phyloP scores from a whole-genome alignment of 2,113 vertebrate species.

The Nothocercus julius region DNA sequence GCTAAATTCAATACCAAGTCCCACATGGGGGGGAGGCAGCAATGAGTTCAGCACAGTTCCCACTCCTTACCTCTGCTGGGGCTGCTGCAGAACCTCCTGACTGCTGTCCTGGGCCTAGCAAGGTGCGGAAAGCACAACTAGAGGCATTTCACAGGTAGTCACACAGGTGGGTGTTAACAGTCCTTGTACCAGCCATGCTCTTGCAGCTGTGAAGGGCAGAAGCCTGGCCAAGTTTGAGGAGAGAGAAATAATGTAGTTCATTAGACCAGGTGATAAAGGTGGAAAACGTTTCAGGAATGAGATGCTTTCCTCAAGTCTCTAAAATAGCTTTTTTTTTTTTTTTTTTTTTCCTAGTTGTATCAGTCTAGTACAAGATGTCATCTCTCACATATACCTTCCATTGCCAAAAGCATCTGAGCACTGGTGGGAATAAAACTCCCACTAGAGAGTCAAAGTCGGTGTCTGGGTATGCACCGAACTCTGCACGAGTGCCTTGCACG shows the following conservation, averaged over 20 bases:
- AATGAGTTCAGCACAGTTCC: not conserved
- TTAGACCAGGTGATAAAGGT: accelerated
- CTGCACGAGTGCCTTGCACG: not conserved
- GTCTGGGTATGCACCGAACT: not conserved
- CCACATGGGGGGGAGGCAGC: not conserved
- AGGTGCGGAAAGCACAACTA: not conserved
- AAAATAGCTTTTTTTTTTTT: not conserved
- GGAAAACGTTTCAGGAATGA: not conserved
- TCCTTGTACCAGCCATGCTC: not conserved
- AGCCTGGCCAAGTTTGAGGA: not conserved
- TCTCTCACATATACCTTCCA: not conserved
- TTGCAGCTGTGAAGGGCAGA: not conserved
- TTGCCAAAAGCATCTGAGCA: not conserved
- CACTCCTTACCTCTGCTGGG: not conserved
- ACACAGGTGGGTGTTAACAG: not conserved
- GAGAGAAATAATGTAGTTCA: not conserved
- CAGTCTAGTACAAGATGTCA: not conserved
- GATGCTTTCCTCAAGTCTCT: not conserved
- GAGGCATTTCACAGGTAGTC: not conserved
- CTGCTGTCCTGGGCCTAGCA: not conserved
- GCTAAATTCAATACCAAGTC: not conserved
- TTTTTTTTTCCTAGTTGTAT: not conserved
- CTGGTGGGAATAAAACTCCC: accelerated
- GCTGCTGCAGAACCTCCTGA: not conserved
- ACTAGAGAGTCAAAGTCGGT: not conserved